Conservation (phyloP, 2,113 vertebrate species). For the Nymphicus hollandicus region DNA sequence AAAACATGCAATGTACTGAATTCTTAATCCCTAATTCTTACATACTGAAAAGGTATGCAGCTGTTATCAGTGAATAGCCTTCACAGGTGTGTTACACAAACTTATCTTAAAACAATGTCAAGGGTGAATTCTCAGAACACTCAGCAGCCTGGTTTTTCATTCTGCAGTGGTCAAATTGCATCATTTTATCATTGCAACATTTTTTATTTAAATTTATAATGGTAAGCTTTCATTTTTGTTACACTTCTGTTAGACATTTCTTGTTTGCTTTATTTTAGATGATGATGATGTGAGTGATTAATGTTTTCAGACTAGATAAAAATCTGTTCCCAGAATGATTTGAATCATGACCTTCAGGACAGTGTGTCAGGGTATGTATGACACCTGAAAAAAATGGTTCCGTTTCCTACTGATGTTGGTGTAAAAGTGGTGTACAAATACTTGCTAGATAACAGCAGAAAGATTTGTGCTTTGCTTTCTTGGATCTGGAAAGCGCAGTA, state of each 20-base stretch:
- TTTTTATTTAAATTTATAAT: neutral
- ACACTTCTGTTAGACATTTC: neutral
- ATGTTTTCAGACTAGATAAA: neutral
- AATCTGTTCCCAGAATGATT: neutral
- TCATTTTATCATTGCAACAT: neutral
- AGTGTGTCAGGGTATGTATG: neutral
- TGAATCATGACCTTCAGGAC: conserved; percentile 37
- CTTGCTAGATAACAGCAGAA: conserved; percentile 15
- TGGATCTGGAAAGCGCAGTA: neutral
- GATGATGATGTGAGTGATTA: neutral
- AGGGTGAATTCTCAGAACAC: neutral
- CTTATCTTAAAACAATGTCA: neutral
- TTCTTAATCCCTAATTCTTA: neutral
- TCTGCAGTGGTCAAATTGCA: neutral
- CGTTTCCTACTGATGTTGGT: neutral
- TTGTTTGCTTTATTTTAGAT: neutral
- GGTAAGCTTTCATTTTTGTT: neutral
- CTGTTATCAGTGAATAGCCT: neutral
- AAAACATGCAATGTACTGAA: neutral
- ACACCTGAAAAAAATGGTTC: conserved; percentile 9
- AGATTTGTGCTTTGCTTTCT: conserved; percentile 5
- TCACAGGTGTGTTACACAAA: neutral
- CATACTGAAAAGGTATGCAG: neutral
- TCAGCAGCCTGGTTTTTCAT: neutral
- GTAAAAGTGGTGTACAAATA: neutral